These are phyloP conservation scores for Riparia riparia DNA, from an alignment of 2,113 vertebrate genomes.

Conservation along the genomic window DNA sequence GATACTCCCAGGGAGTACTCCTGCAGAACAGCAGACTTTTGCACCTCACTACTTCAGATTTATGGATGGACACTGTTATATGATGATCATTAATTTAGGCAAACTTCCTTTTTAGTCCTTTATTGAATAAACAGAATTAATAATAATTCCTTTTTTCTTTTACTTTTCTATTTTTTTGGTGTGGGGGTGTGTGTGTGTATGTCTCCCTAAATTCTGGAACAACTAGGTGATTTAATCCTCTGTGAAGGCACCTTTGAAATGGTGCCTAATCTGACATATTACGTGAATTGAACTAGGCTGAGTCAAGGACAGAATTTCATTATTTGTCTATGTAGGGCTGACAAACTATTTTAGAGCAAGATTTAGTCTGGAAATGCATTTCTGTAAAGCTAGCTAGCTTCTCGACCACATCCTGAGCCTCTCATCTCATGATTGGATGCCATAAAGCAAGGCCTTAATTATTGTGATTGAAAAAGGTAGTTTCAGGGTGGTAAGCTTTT, in stretches of 20 bases:
- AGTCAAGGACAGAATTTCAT: conserved; percentile 53
- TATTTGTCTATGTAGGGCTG: conserved; percentile 32
- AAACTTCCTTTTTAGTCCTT: background rate
- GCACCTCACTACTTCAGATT: background rate
- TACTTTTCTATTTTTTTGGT: background rate
- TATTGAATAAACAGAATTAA: background rate
- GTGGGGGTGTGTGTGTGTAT: background rate
- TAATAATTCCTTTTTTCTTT: background rate
- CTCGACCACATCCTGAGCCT: background rate
- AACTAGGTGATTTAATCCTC: conserved; percentile 18
- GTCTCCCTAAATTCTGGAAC: background rate
- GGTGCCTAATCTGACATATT: conserved; percentile 44
- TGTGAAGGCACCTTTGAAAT: conserved; percentile 14
- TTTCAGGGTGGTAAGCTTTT: conserved; percentile 14
- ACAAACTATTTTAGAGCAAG: conserved; percentile 30
- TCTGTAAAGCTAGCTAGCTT: conserved; percentile 11
- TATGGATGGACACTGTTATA: background rate
- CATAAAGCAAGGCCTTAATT: conserved; percentile 33
- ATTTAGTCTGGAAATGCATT: conserved; percentile 21
- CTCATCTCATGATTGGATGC: conserved; percentile 1
- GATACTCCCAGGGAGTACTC: background rate
- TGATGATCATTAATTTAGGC: background rate
- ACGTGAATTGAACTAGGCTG: conserved; percentile 44
- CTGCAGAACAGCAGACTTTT: background rate
- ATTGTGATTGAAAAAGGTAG: conserved; percentile 41